Base-by-base conservation (phyloP, 2,797 vertebrate species). In the Sciurus vulgaris region DNA sequence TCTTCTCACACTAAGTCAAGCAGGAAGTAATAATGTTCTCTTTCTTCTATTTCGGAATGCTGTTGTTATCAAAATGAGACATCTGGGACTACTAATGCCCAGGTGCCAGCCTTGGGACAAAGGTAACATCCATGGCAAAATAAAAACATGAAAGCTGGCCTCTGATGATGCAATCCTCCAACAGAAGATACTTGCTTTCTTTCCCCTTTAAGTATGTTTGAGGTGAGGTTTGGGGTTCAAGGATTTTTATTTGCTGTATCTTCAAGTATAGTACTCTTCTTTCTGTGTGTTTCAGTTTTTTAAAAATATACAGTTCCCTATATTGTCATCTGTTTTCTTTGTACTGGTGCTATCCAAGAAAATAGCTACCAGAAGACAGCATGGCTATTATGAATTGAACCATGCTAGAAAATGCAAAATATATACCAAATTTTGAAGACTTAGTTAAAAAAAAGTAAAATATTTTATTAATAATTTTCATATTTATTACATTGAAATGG, bases 121-220 rank as follows among this genome's bases (percentile, higher is more conserved):
- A 92, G 85, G 85, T 44, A 67, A 74, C 28, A 87, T n/a, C 88
- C 85, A 93, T 33, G 54, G 61, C 38, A 74, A 47, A 59, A 47
- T 30, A 54, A 77, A 92, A 76, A 77, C 76, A 89, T 93, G 47
- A 89, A 83, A 61, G 44, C 13, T 35, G 44, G 59, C 59, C 83
- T 96, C 97, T 97, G 84, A 89, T 74, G 65, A 38, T 26, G 7
- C 76, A 51, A 63, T 54, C 47, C 56, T 93, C 17, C 24, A 20
- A 77, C n/a, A 72, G 8, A 4, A 30, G 86, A 47, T 61, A 73
- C 17, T 83, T 63, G 38, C 56, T 73, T 86, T 87, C 13, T n/a
- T 76, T 83, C 26, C 44, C 22, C 65, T 94, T 92, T 84, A 94
- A 94, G 86, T n/a, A 90, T 84, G 24, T 91, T 95, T 96, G 86